These are phyloP conservation scores for Brachionichthys hirsutus DNA, from an alignment of 2,113 vertebrate genomes.

Conservation along the genomic window DNA sequence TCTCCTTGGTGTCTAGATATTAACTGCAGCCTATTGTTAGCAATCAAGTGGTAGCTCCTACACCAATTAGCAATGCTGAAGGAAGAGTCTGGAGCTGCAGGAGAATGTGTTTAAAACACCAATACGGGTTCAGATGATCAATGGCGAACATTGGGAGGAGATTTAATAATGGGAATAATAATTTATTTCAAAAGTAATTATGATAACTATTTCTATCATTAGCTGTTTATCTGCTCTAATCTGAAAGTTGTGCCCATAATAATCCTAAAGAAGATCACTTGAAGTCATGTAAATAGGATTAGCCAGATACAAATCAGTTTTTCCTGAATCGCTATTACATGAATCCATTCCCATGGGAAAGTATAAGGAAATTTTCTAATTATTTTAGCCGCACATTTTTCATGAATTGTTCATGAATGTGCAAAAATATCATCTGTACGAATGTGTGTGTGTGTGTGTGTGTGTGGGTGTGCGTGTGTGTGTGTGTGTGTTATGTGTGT, in stretches of 20 bases:
- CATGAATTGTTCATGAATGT: conserved; percentile 15
- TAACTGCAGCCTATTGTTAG: conserved; percentile 52
- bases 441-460: too few species aligned
- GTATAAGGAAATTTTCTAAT: conserved; percentile 11
- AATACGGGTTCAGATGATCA: conserved; percentile 39
- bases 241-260: conserved; percentile 37
- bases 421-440: conserved; percentile 24
- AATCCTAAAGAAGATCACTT: conserved; percentile 36
- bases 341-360: conserved; percentile 26
- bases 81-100: conserved; percentile 37
- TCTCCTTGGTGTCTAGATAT: conserved; percentile 43
- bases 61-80: conserved; percentile 49
- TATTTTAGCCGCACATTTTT: conserved; percentile 39
- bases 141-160: conserved; percentile 38
- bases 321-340: conserved; percentile 55
- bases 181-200: conserved; percentile 29
- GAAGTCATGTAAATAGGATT: conserved; percentile 46
- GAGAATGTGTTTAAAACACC: conserved; percentile 36
- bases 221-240: conserved; percentile 50
- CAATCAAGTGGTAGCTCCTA: conserved; percentile 56
- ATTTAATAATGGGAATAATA: conserved; percentile 34
- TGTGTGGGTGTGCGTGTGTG: conserved; percentile 9
- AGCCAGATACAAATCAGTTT: conserved; percentile 46
- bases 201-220: conserved; percentile 41
- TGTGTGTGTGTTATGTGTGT: conserved; percentile 17